These are phyloP conservation scores for Lepisosteus osseus DNA, from an alignment of 2,113 vertebrate genomes.

Conservation along the genomic window DNA sequence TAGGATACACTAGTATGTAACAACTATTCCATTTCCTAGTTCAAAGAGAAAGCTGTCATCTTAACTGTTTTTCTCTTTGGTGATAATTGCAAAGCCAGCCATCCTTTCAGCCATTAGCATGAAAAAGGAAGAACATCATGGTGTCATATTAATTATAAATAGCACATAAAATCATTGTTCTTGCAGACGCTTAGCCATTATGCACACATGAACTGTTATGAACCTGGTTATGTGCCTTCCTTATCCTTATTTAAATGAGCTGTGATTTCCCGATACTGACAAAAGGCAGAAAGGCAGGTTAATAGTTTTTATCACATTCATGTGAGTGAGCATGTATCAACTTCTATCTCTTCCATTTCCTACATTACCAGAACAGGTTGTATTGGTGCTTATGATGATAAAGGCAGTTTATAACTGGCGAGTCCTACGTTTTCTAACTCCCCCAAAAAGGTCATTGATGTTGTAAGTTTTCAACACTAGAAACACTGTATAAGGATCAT, in stretches of 20 bases:
- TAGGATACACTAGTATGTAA: too few relatives aligned
- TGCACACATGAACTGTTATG: neutral
- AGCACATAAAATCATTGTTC: neutral
- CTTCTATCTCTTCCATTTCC: slow-evolving; percentile 1
- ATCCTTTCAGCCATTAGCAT: neutral
- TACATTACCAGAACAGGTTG: neutral
- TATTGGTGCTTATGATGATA: neutral
- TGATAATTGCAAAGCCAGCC: neutral
- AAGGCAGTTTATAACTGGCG: neutral
- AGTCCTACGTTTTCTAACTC: too few relatives aligned
- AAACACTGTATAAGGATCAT: too few relatives aligned
- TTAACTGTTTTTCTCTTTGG: too few relatives aligned
- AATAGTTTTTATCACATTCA: slow-evolving; percentile 25
- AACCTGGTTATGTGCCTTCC: neutral
- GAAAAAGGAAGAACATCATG: neutral
- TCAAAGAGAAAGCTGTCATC: too few relatives aligned
- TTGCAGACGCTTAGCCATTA: neutral
- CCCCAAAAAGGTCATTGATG: too few relatives aligned
- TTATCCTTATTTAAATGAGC: too few relatives aligned
- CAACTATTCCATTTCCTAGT: too few relatives aligned
- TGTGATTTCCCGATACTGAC: too few relatives aligned
- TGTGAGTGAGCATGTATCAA: slow-evolving; percentile 20
- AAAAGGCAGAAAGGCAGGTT: too few relatives aligned
- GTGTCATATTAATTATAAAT: neutral
- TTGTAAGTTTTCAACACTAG: too few relatives aligned